These are phyloP conservation scores for Rhyacichthys aspro DNA, from an alignment of 2,797 vertebrate genomes.

Conservation along the genomic window DNA sequence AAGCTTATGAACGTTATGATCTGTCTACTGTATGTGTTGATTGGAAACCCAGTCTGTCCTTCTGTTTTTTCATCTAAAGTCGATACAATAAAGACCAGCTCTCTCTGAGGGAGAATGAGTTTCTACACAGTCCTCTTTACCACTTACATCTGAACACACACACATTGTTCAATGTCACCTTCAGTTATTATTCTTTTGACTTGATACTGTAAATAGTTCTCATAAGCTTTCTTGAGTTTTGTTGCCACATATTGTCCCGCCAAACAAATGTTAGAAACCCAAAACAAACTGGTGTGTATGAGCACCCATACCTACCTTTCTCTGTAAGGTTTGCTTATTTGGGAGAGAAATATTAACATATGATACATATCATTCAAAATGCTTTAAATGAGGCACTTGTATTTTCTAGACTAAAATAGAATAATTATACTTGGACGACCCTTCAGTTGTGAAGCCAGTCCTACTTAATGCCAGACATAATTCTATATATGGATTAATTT, in stretches of 20 bases:
- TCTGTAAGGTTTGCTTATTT: constrained; percentile 42
- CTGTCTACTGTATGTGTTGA: constrained; percentile 31
- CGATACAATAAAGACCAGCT: constrained; percentile 29
- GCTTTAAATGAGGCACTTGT: constrained; percentile 11
- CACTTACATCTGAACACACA: constrained; percentile 22
- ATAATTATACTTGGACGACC: neutral
- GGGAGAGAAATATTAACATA: constrained; percentile 44
- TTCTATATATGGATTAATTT: constrained; percentile 65
- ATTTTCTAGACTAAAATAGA: constrained; percentile 8
- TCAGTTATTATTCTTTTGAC: constrained; percentile 17
- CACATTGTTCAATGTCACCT: constrained; percentile 38
- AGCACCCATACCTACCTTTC: constrained; percentile 59
- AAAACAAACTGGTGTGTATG: neutral
- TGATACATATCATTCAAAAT: constrained; percentile 35
- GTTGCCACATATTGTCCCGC: constrained; percentile 1
- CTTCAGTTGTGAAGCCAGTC: constrained; percentile 17
- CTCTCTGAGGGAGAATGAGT: constrained; percentile 42
- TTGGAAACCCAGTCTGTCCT: constrained; percentile 37
- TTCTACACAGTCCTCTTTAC: constrained; percentile 19
- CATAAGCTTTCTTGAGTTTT: constrained; percentile 12
- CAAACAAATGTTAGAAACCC: neutral
- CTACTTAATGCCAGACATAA: constrained; percentile 35
- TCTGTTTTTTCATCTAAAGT: constrained; percentile 30
- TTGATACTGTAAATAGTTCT: constrained; percentile 6
- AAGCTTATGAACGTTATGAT: constrained; percentile 22